Evolutionary conservation across 2,113 vertebrate species (phyloP).

Genomic region (Caretta caretta): DNA sequence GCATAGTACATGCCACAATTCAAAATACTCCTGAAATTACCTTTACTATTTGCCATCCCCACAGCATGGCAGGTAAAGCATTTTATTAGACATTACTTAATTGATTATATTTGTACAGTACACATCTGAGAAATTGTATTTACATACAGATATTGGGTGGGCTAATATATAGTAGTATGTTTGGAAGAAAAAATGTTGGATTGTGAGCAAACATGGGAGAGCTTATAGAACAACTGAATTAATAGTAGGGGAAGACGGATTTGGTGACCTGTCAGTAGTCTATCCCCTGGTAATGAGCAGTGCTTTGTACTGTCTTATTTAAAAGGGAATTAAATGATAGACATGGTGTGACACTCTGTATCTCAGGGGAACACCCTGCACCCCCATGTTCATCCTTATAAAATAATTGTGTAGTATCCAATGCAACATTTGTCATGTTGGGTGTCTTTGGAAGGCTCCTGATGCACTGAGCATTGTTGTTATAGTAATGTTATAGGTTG

Average conservation of each 20-base stretch:
- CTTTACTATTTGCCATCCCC: conserved; percentile 26
- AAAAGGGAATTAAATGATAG: background rate
- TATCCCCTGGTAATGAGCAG: background rate
- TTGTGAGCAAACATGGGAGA: background rate
- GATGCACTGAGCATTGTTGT: too few relatives aligned
- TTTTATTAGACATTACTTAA: background rate
- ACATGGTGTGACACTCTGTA: background rate
- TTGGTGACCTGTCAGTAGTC: background rate
- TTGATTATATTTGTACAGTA: conserved; percentile 27
- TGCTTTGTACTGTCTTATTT: fast-evolving
- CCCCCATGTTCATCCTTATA: too few relatives aligned
- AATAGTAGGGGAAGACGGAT: background rate
- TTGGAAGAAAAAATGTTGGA: conserved; percentile 6
- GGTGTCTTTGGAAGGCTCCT: too few relatives aligned
- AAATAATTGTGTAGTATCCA: too few relatives aligned
- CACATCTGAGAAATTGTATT: conserved; percentile 26
- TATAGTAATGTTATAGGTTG: too few relatives aligned
- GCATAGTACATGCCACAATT: background rate
- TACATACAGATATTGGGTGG: conserved; percentile 26
- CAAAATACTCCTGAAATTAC: conserved; percentile 2
- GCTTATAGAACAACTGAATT: background rate
- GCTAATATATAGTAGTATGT: conserved; percentile 30
- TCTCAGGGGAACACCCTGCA: too few relatives aligned
- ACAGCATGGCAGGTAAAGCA: background rate
- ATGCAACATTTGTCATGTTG: too few relatives aligned